A percentile compares a stretch with the other conserved stretches of the same genome.
Conservation (phyloP, 2,797 vertebrate genomes). For the Melanotaenia pygmaea region DNA sequence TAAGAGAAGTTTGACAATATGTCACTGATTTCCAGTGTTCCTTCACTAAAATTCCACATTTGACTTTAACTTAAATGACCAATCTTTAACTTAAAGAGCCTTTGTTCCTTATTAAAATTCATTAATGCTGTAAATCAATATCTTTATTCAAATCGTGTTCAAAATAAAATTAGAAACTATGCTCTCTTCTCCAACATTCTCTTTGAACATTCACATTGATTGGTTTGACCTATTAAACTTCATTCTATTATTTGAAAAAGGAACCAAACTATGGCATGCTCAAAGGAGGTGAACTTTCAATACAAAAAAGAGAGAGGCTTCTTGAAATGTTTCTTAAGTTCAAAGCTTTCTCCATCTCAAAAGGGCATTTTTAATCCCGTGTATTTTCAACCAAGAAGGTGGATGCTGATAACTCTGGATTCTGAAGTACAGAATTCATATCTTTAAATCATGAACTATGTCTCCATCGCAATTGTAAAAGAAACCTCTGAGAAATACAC, state of each 20-base stretch:
- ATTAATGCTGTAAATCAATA: constrained; percentile 57
- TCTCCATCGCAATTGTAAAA: constrained; percentile 77
- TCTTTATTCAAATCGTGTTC: constrained; percentile 88
- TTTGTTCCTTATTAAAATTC: constrained; percentile 43
- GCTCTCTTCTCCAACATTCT: constrained; percentile 90
- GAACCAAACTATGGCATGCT: constrained; percentile 88
- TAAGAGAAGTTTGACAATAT: neutral
- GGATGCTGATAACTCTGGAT: constrained; percentile 77
- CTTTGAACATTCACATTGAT: constrained; percentile 96
- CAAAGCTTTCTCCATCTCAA: constrained; percentile 92
- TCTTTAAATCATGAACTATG: constrained; percentile 77
- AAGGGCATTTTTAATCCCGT: constrained; percentile 96
- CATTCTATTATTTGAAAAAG: constrained; percentile 93
- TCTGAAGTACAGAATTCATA: constrained; percentile 78
- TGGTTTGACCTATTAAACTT: constrained; percentile 90
- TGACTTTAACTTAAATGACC: constrained; percentile 11
- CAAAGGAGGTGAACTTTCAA: constrained; percentile 91
- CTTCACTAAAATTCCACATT: neutral
- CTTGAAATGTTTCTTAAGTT: constrained; percentile 91
- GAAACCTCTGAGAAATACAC: constrained; percentile 64
- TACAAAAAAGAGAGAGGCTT: constrained; percentile 84
- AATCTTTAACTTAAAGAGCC: constrained; percentile 22
- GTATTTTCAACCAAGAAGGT: constrained; percentile 83
- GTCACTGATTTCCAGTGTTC: neutral
- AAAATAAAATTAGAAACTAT: constrained; percentile 91